A percentile compares a stretch with the other conserved stretches of the same genome.
phyloP scores from a whole-genome alignment of 2,113 vertebrate species.

The Oxygymnocypris stewartii region DNA sequence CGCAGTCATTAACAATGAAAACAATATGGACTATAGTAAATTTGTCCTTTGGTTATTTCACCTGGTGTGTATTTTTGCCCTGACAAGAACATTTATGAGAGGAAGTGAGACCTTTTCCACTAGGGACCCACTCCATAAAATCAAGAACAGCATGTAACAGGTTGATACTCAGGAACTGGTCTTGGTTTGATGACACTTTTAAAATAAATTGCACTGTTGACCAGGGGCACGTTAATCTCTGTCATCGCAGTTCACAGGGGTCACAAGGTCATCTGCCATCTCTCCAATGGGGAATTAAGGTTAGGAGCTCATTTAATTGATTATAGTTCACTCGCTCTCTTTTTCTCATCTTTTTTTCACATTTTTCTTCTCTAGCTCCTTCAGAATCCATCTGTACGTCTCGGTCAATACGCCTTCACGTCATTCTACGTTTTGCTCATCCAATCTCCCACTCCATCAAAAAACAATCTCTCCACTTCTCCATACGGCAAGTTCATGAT shows the following conservation, averaged over 20 bases:
- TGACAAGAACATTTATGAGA: constrained; percentile 10
- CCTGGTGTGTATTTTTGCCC: constrained; percentile 8
- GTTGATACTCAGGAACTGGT: constrained; percentile 40
- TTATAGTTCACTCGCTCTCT: constrained; percentile 15
- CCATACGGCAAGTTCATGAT: constrained; percentile 37
- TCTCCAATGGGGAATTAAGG: constrained; percentile 57
- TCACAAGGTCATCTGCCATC: constrained; percentile 62
- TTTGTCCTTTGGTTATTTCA: neutral
- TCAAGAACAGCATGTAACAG: constrained; percentile 42
- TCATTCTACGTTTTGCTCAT: constrained; percentile 34
- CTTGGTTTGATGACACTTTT: constrained; percentile 45
- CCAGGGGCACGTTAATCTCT: constrained; percentile 39
- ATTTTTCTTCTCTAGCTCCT: neutral
- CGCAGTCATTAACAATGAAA: neutral
- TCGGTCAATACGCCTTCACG: constrained; percentile 1
- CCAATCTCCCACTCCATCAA: constrained; percentile 33
- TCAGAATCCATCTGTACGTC: constrained; percentile 25
- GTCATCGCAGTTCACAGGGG: constrained; percentile 43
- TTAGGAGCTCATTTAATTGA: constrained; percentile 62
- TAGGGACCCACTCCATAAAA: constrained; percentile 42
- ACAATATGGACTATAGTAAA: neutral
- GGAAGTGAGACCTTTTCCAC: constrained; percentile 36
- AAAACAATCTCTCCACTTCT: constrained; percentile 23
- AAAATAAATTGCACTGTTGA: constrained; percentile 50
- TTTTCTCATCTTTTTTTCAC: neutral